Evolutionary conservation across 2,113 vertebrate genomes (phyloP), one percentile per base, ranked within the genome.

Genomic region (Pithys albifrons): DNA sequence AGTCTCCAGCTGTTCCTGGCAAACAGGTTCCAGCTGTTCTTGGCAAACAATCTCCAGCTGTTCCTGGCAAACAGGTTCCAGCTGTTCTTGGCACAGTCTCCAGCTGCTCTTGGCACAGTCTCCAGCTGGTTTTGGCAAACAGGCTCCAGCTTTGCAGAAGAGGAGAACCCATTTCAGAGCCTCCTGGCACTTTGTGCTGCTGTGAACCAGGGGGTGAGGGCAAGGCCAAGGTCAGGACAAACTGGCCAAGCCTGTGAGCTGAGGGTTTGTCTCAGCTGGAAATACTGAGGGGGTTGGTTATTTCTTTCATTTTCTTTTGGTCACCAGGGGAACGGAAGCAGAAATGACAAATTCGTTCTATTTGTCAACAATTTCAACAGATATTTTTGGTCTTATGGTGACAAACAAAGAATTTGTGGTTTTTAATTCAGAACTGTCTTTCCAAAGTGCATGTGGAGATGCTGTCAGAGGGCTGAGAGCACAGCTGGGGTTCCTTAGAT

Each of bases 291-390:
- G 24, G 49, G 10, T 18, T 57, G 29, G 27, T 8, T 29, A 15
- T 33, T 35, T 49, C 39, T 62, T 13, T 61, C 35, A 24, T 61
- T 39, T 51, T n/a, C 39, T 51, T 39, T 54, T 61, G 6, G 39
- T 96, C 92, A 64, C 91, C 92, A 92, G 45, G 96, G 96, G 95
- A 95, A 97, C 93, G 92, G 89, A 83, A 91, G 33, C 57, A 95
- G 75, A 84, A 96, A 92, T 74, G 65, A 96, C 73, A 88, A 93
- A 96, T 85, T 35, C 45, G 86, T 86, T 86, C 33, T 8, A 77
- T 91, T 93, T 95, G 75, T 52, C 74, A 85, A 80, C 37, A 37
- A 89, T 71, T 71, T 73, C 54, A 55, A 52, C 1, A 2, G 75
- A 24, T 95, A 85, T 93, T 95, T 94, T 89, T 92, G 86, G 76